phyloP scores from a whole-genome alignment of 2,797 vertebrate genomes.

The Hemitrygon akajei region DNA sequence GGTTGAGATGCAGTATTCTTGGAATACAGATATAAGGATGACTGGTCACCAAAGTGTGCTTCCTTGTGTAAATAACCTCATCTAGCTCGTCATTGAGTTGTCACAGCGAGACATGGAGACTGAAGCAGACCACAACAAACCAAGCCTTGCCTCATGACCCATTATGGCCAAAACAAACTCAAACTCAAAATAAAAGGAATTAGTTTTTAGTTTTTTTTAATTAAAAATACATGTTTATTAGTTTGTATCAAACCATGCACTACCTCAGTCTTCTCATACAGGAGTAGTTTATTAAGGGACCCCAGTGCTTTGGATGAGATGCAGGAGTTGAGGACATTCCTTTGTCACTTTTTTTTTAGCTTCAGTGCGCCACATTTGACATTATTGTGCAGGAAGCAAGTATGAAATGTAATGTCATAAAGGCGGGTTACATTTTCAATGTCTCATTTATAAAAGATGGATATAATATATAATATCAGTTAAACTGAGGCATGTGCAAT shows the following conservation, averaged over 20 bases:
- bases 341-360: not conserved
- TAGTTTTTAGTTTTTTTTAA: not conserved
- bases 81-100: not conserved
- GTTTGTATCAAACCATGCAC: not conserved
- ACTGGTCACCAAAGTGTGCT: not conserved
- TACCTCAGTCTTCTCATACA: not conserved
- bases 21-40: not conserved
- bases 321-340: too few species aligned
- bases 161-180: not conserved
- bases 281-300: not conserved
- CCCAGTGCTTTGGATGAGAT: not conserved
- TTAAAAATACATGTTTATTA: not conserved
- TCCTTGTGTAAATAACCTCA: not conserved
- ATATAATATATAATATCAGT: not conserved
- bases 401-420: not conserved
- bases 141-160: not conserved
- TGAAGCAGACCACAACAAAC: not conserved
- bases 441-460: not conserved
- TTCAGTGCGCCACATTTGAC: not conserved
- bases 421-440: not conserved
- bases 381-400: not conserved
- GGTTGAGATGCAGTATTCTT: constrained; percentile 19
- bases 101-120: not conserved
- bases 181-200: constrained; percentile 5
- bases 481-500: not conserved